phyloP scores from a whole-genome alignment of 2,797 vertebrate species.

The Urocyon cinereoargenteus region DNA sequence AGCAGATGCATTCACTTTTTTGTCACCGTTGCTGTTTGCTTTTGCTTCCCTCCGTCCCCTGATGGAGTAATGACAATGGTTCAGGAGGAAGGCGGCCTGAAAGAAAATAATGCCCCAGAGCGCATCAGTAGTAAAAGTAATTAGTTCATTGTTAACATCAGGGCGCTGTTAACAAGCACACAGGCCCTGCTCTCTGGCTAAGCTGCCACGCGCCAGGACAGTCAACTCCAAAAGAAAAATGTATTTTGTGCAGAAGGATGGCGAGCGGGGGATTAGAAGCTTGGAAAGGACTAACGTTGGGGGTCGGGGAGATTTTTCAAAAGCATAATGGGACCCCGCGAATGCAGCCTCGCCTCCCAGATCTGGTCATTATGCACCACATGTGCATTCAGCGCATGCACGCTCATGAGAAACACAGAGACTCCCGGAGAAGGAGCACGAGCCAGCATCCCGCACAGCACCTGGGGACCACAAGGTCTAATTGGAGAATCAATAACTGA shows the following conservation, averaged over 20 bases:
- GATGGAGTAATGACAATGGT: slow-evolving; percentile 83
- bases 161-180: slow-evolving; percentile 79
- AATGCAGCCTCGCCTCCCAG: slow-evolving; percentile 62
- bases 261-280: slow-evolving; percentile 41
- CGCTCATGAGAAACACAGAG: slow-evolving; percentile 58
- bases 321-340: slow-evolving; percentile 75
- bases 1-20: slow-evolving; percentile 75
- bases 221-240: slow-evolving; percentile 78
- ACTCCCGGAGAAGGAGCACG: not conserved
- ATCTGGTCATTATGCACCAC: slow-evolving; percentile 64
- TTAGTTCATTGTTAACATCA: slow-evolving; percentile 83
- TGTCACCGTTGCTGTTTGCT: not conserved
- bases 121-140: slow-evolving; percentile 85
- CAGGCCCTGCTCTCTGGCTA: slow-evolving; percentile 79
- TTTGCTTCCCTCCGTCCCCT: slow-evolving; percentile 65
- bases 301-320: slow-evolving; percentile 78
- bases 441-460: not conserved
- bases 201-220: slow-evolving; percentile 71
- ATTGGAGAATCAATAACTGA: slow-evolving; percentile 88
- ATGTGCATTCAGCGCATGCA: slow-evolving; percentile 78
- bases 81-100: slow-evolving; percentile 80
- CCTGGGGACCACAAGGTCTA: slow-evolving; percentile 84
- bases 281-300: slow-evolving; percentile 63
- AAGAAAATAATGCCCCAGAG: slow-evolving; percentile 83
- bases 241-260: slow-evolving; percentile 60